Base-by-base conservation (phyloP, 1,140 invertebrate species). In the Sitophilus oryzae region DNA sequence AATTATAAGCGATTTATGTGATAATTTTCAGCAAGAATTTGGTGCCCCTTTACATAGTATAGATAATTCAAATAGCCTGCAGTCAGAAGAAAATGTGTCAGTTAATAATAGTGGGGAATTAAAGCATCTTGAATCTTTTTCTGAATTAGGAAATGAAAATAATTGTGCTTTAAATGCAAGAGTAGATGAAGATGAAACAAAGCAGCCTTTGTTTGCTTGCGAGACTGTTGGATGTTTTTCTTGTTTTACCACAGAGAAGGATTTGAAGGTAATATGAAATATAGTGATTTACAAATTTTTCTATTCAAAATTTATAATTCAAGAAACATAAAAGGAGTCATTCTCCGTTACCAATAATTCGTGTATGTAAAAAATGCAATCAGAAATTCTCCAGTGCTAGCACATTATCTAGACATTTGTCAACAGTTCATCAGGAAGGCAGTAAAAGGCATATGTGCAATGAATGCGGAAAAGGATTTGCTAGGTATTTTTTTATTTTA, bases 391-490 rank as follows among this genome's bases (percentile, higher is more conserved):
- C 73, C 2, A 74, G 73, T 57, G 67, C 70, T 10, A 73, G 71
- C 58, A 74, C 72, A 30, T 58, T 77, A 14, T 73, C 68, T 19
- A 63, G 72, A 36, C 75, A 78, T 54, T 61, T 65, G 41, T 56
- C 62, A 2, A 66, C 70, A 37, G 66, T 70, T 20, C 55, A 57
- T 23, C 42, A 40, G 36, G 25, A 43, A 3, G 62, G 63, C 11
- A 79, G 79, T 48, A 80, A 79, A 64, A 78, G 79, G 1, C 82
- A 79, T 60, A 74, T 79, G 59, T 82, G 81, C 62, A 76, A 71
- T 58, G 80, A 79, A 60, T 83, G 82, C 62, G 68, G 72, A 20
- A 74, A 82, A 62, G 70, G 65, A 11, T 70, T 74, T 55, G 54
- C 67, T 2, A 73, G 76, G 42, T 71, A 40, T 18, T n/a, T n/a